Conservation (phyloP, 2,113 vertebrate genomes). For the Melospiza melodia region DNA sequence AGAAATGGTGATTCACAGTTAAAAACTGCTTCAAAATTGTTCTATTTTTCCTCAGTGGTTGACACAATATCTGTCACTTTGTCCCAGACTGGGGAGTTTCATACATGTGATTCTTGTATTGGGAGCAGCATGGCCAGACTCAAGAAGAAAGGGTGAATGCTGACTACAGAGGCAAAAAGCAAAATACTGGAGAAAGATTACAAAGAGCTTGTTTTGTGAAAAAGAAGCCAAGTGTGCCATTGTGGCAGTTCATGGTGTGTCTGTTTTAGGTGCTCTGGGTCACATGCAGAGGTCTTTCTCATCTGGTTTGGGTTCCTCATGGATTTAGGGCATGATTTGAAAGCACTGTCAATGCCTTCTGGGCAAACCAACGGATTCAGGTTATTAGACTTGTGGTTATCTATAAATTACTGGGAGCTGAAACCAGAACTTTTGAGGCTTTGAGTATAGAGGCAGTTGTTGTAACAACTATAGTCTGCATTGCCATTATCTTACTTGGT, state of each 20-base stretch:
- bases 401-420: background rate
- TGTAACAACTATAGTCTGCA: background rate
- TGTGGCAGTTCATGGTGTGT: background rate
- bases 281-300: background rate
- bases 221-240: background rate
- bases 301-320: background rate
- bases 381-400: background rate
- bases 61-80: background rate
- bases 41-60: background rate
- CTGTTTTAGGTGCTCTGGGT: background rate
- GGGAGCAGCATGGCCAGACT: background rate
- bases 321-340: background rate
- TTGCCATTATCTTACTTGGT: background rate
- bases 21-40: background rate
- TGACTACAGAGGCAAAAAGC: background rate
- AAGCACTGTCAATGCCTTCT: background rate
- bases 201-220: background rate
- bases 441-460: background rate
- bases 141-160: background rate
- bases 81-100: background rate
- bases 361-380: background rate
- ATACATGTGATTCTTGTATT: background rate
- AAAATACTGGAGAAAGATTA: background rate
- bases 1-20: background rate
- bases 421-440: background rate